These are phyloP conservation scores for Syndactyla subalaris DNA, from an alignment of 2,797 vertebrate species.

Conservation along the genomic window DNA sequence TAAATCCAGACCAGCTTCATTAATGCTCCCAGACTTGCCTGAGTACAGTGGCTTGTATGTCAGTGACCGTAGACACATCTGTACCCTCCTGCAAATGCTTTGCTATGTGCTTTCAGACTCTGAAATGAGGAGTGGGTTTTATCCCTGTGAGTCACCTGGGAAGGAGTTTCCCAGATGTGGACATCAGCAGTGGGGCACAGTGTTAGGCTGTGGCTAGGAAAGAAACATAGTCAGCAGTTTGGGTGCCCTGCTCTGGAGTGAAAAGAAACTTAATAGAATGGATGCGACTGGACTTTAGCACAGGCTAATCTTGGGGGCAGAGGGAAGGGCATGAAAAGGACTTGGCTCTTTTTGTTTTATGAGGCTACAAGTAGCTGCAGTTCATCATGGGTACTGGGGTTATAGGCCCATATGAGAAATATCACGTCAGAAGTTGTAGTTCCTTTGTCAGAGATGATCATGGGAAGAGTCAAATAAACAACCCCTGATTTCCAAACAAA, in stretches of 20 bases:
- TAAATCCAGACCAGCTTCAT: neutral
- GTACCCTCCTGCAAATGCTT: neutral
- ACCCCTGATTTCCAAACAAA: neutral
- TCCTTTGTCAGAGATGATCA: neutral
- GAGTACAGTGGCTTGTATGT: neutral
- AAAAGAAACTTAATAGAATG: neutral
- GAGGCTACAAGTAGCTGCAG: neutral
- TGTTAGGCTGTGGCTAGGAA: neutral
- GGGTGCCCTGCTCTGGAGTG: neutral
- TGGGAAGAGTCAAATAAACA: constrained; percentile 31
- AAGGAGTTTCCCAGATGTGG: neutral
- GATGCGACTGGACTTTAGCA: neutral
- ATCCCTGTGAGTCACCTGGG: neutral
- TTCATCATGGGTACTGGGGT: neutral
- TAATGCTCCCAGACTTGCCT: neutral
- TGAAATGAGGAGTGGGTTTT: neutral
- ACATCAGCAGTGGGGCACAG: neutral
- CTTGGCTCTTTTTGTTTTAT: neutral
- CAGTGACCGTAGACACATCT: neutral
- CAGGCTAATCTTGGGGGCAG: neutral
- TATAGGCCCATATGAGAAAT: neutral
- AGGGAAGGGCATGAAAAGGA: neutral
- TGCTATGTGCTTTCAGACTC: neutral
- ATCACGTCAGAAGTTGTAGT: neutral
- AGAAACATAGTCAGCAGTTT: fast-evolving